These are phyloP conservation scores for Palloptera scutellata DNA, from an alignment of 2,888 invertebrate genomes.

Conservation along the genomic window DNA sequence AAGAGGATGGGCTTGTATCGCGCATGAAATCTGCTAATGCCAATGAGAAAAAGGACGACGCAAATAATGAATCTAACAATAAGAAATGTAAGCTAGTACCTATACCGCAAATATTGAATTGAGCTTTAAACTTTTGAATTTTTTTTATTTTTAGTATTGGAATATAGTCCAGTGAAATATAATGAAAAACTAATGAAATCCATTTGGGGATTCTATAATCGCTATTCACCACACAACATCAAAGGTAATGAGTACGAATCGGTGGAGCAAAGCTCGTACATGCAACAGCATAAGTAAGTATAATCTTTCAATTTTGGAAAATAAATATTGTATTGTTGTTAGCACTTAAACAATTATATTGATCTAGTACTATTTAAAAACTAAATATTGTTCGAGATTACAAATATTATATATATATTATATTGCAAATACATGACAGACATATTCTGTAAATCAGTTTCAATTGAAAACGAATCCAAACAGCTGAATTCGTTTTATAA, in stretches of 20 bases:
- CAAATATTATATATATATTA: no score
- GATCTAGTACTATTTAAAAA: no score
- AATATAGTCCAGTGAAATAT: conserved; percentile 77
- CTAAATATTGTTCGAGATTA: no score
- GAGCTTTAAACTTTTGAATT: neutral
- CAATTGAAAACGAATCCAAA: no score
- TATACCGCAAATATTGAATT: neutral
- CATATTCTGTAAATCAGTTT: no score
- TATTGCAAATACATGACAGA: no score
- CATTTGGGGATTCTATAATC: conserved; percentile 90
- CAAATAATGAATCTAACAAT: conserved; percentile 50
- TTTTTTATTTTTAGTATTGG: conserved; percentile 67
- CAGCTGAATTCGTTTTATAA: no score
- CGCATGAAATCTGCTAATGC: conserved; percentile 64
- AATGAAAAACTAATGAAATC: conserved; percentile 89
- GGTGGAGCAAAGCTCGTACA: conserved; percentile 34
- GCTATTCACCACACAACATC: conserved; percentile 87
- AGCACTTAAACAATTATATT: neutral
- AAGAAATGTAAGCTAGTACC: conserved; percentile 53
- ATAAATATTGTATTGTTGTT: no score
- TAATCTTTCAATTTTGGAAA: neutral
- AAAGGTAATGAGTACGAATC: conserved; percentile 75
- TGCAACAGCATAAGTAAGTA: conserved; percentile 54
- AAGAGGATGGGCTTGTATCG: conserved; percentile 67
- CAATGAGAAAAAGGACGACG: conserved; percentile 52